Base-by-base conservation (phyloP, 2,888 invertebrate genomes). In the Blastobasis adustella region DNA sequence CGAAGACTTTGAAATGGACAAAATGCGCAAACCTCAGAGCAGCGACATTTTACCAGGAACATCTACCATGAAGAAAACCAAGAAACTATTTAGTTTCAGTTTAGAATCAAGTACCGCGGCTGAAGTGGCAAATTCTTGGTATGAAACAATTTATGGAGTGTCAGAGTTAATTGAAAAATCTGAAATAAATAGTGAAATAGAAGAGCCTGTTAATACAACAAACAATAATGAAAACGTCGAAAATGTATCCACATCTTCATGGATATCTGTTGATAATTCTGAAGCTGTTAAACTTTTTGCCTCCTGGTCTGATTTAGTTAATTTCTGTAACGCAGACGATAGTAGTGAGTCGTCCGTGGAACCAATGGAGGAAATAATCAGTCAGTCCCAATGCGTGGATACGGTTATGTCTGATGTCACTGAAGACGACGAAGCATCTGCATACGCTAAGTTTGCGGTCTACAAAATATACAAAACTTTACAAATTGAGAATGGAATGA, bases 111-210 rank as follows among this genome's bases (percentile, higher is more conserved):
- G 67, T 7, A 65, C 63, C 57, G 54, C 59, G 38, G 71, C 65
- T 47, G 71, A 71, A 39, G 61, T 67, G 46, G 57, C 59, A 50
- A 78, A 77, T 48, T 74, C 73, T 10, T 86, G 84, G 84, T 75
- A 79, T 55, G 85, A 87, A 58, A 80, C 79, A 47, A 78, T 84
- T 51, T 84, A 80, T 55, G 87, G 86, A 8, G 53, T 85, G 45
- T 72, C 80, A n/a, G 76, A 78, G 56, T 58, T 78, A 42, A 58
- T 62, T 51, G 49, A 45, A 53, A 53, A 10, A 6, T 50, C 45
- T 53, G 52, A 51, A 49, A 58, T 44, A 46, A 49, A 42, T n/a
- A 52, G 41, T 46, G 53, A 47, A 37, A 8, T 7, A 41, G 45
- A 23, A 23, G 23, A 23, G 1, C 23, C 23, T 23, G 23, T 23